These are phyloP conservation scores for Malacoraja senta DNA, from an alignment of 2,797 vertebrate species.

Conservation along the genomic window DNA sequence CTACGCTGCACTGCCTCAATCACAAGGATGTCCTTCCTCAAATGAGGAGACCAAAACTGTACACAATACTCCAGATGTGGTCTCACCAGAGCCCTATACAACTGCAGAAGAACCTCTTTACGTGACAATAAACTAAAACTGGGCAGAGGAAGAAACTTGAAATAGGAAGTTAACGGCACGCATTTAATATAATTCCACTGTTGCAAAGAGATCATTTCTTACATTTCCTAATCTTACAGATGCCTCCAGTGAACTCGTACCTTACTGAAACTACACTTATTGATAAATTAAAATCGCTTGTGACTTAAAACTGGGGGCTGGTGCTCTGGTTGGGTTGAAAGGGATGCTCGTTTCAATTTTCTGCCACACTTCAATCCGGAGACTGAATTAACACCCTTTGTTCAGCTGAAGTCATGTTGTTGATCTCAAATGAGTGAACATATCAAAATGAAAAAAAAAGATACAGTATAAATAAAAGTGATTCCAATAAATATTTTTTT, in stretches of 20 bases:
- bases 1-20: too few species aligned
- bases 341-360: not conserved
- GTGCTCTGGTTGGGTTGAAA: not conserved
- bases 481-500: conserved; percentile 25
- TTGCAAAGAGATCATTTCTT: not conserved
- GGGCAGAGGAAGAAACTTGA: too few species aligned
- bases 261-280: not conserved
- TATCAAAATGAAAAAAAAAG: not conserved
- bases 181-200: not conserved
- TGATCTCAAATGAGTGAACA: conserved; percentile 27
- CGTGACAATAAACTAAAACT: too few species aligned
- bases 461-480: conserved; percentile 28
- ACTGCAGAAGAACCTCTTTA: too few species aligned
- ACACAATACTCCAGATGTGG: too few species aligned
- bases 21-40: too few species aligned
- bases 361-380: not conserved
- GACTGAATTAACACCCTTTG: conserved; percentile 14
- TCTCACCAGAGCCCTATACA: too few species aligned
- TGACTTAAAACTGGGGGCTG: conserved; percentile 10
- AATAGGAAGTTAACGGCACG: not conserved
- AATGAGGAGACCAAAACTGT: too few species aligned
- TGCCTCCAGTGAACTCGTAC: not conserved
- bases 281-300: conserved; percentile 1
- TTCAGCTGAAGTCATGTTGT: conserved; percentile 29
- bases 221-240: not conserved